Base-by-base conservation (phyloP, 2,888 invertebrate genomes). In the Andrena haemorrhoa region DNA sequence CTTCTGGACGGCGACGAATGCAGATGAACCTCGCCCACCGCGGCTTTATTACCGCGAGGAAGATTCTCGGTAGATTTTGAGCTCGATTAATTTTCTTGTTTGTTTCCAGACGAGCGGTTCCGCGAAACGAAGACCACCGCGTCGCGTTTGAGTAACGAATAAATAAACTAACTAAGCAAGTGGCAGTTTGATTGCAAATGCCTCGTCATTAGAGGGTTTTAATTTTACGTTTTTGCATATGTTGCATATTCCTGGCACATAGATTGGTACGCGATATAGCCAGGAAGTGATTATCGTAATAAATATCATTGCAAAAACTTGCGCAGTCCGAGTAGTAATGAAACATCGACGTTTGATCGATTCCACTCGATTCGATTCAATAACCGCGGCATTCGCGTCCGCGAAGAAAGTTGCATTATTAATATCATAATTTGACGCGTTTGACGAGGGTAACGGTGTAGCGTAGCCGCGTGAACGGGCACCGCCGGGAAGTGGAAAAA, bases 51-150 rank as follows among this genome's bases (percentile, higher is more conserved):
- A 20, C 16, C 33, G 33, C 61, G n/a, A 41, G 6, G 23, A 68
- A 53, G 33, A 56, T 68, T 56, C 56, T 56, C 20, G 2, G 16
- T 12, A 10, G 49, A n/a, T 53, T 23, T 20, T 4, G 61, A 56
- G 51, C 53, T 68, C 33, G 33, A 72, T 68, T 77, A 53, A 78
- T 68, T 80, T 78, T 66, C 53, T 73, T 53, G 66, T 58, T 35
- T 51, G 51, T 31, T 56, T 26, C 8, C 3, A 53, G 33, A 41
- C 56, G 35, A 35, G 35, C 10, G 2, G 10, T 35, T 35, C 10
- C 0, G 2, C 0, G 35, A 35, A 35, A 10, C 35, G 10, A 8
- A 10, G 10, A 35, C 10, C 35, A 35, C 35, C 10, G 10, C 10
- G 35, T n/a, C n/a, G n/a, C n/a, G n/a, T n/a, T n/a, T n/a, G n/a